Conservation (phyloP, 2,797 vertebrate genomes). For the Lophotriccus pileatus region DNA sequence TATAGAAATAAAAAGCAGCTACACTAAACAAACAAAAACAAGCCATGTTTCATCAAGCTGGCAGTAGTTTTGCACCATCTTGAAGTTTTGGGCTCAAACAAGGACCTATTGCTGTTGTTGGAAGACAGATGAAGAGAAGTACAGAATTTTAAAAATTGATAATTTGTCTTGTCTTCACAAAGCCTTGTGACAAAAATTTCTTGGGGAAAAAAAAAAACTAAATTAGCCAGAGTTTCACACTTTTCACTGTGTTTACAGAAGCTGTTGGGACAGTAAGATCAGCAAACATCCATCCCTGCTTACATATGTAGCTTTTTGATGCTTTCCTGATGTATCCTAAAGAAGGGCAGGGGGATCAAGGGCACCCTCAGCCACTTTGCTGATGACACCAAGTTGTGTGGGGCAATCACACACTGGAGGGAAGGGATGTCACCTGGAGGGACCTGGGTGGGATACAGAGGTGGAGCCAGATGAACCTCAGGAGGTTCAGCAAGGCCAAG, state of each 20-base stretch:
- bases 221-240: background rate
- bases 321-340: background rate
- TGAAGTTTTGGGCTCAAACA: background rate
- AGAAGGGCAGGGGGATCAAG: background rate
- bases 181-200: background rate
- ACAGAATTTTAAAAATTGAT: background rate
- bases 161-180: background rate
- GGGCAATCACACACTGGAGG: background rate
- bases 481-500: background rate
- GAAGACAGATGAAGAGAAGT: background rate
- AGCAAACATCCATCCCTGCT: background rate
- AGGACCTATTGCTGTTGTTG: background rate
- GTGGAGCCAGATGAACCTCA: rapidly evolving
- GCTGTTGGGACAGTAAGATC: background rate
- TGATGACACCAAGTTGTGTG: rapidly evolving
- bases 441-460: background rate
- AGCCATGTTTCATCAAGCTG: background rate
- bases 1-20: background rate
- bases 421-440: background rate
- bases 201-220: too few relatives aligned
- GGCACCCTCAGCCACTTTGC: background rate
- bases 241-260: background rate
- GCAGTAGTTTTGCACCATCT: background rate
- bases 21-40: background rate
- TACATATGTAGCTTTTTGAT: too few relatives aligned